phyloP scores from a whole-genome alignment of 2,888 invertebrate species.

The Leucophenga montana region DNA sequence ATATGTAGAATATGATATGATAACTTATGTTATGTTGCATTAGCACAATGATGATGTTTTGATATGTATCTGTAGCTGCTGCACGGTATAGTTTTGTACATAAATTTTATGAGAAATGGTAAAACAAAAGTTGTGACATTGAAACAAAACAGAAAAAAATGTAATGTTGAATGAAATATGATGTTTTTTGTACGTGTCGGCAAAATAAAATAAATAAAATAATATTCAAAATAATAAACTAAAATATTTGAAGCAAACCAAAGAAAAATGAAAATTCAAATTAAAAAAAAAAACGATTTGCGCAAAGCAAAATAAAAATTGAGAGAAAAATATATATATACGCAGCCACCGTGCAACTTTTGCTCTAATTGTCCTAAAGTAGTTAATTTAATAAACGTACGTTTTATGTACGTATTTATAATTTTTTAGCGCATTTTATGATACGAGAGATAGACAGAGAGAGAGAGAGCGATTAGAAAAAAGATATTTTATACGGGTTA shows the following conservation, averaged over 20 bases:
- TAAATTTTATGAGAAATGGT: too few species aligned
- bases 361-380: slow-evolving; percentile 26
- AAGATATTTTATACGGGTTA: slow-evolving; percentile 48
- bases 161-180: not conserved
- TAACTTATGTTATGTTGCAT: too few species aligned
- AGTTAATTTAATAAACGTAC: slow-evolving; percentile 12
- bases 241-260: slow-evolving; percentile 42
- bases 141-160: too few species aligned
- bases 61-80: not conserved
- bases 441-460: slow-evolving; percentile 14
- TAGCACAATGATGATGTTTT: too few species aligned
- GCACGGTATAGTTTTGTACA: slow-evolving; percentile 3
- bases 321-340: slow-evolving; percentile 40
- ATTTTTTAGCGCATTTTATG: not conserved
- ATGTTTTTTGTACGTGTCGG: slow-evolving; percentile 36
- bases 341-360: slow-evolving; percentile 71
- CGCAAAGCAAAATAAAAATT: slow-evolving; percentile 34
- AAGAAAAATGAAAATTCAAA: slow-evolving; percentile 40
- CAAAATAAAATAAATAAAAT: slow-evolving; percentile 42
- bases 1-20: not conserved
- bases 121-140: too few species aligned
- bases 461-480: slow-evolving; percentile 26
- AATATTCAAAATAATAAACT: slow-evolving; percentile 30
- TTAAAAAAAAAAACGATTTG: slow-evolving; percentile 38
- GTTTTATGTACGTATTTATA: slow-evolving; percentile 12